Evolutionary conservation across 2,797 vertebrate species (phyloP).

Genomic region (Poecile montanus): DNA sequence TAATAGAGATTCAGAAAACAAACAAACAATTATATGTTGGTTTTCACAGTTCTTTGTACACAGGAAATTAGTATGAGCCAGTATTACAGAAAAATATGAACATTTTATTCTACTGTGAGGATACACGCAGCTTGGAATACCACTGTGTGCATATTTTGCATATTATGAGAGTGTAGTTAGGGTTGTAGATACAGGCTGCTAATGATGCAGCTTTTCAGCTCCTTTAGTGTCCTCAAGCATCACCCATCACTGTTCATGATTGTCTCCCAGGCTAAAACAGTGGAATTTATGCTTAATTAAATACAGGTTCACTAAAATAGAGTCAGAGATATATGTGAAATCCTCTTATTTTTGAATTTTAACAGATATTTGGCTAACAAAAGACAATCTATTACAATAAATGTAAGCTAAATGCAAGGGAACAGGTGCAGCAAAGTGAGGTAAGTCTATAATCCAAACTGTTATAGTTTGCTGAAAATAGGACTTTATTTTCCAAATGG

Average conservation of each 20-base stretch:
- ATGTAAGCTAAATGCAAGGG: neutral
- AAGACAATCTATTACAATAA: neutral
- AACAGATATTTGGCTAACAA: neutral
- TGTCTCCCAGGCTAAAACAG: neutral
- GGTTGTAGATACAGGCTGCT: neutral
- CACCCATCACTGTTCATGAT: neutral
- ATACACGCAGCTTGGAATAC: neutral
- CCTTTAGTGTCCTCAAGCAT: neutral
- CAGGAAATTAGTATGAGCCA: neutral
- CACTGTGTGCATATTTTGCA: neutral
- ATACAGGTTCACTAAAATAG: neutral
- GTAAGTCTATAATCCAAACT: neutral
- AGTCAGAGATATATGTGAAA: neutral
- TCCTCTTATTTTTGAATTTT: neutral
- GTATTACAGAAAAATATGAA: neutral
- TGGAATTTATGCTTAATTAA: neutral
- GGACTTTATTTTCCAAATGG: neutral
- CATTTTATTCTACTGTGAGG: neutral
- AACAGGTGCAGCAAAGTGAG: neutral
- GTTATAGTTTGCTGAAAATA: neutral
- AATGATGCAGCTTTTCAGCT: neutral
- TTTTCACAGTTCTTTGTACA: neutral
- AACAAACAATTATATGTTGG: neutral
- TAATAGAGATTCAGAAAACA: neutral
- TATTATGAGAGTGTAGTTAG: neutral